Conservation (phyloP, 2,888 invertebrate species). For the Emmelina monodactyla region DNA sequence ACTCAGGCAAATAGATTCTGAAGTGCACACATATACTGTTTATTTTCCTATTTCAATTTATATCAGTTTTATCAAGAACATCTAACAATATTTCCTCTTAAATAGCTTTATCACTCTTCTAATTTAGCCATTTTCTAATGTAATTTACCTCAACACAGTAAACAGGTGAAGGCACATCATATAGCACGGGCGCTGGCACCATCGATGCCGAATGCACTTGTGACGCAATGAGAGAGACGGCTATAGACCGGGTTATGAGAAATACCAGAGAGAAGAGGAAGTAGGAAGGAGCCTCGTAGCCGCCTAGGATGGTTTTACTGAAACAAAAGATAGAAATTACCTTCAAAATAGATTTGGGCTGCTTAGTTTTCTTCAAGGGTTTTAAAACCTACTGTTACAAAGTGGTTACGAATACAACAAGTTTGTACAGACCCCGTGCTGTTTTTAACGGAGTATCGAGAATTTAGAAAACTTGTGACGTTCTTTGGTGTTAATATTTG, state of each 20-base stretch:
- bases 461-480: too few species aligned
- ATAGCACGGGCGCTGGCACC: slow-evolving; percentile 64
- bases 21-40: too few species aligned
- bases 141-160: slow-evolving; percentile 70
- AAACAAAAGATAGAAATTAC: background rate
- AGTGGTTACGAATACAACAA: too few species aligned
- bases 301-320: slow-evolving; percentile 35
- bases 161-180: slow-evolving; percentile 68
- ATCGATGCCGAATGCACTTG: slow-evolving; percentile 65
- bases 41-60: too few species aligned
- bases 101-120: background rate
- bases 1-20: too few species aligned
- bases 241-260: slow-evolving; percentile 66
- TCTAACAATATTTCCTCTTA: background rate
- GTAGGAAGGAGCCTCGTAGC: slow-evolving; percentile 65
- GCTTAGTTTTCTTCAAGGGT: too few species aligned
- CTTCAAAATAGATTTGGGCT: background rate
- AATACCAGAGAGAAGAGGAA: slow-evolving; percentile 73
- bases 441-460: too few species aligned
- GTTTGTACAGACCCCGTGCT: too few species aligned
- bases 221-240: slow-evolving; percentile 70
- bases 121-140: too few species aligned
- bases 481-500: too few species aligned
- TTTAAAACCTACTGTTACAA: background rate
- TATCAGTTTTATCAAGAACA: background rate